Base-by-base conservation (phyloP, 2,113 vertebrate species). In the Nanorana parkeri region DNA sequence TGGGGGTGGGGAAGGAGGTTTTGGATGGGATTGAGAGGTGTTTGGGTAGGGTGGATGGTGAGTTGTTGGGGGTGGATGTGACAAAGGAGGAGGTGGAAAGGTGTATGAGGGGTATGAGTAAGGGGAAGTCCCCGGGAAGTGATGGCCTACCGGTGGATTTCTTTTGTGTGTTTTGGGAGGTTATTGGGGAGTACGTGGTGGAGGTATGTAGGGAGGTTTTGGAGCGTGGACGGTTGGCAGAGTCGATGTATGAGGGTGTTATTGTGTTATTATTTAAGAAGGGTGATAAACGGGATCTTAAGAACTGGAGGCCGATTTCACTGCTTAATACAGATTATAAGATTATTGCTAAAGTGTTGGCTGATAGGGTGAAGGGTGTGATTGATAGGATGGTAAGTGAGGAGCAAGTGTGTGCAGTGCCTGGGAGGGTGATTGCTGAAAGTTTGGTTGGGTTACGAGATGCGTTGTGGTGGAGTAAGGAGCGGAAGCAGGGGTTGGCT, bases 61-160 rank as follows among this genome's bases (percentile, higher is more conserved):
- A 13, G 0, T 16, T 3, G 4, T 51, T 77, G 4, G 2, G 3
- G 24, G 10, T 16, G 5, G 58, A 47, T 0, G 8, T 77, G 1
- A 8, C 4, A 7, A 10, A 10, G 11, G 5, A 17, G 0, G 74
- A 47, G 4, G n/a, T 77, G 0, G 7, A n/a, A 11, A 20, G 13
- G 1, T 2, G 3, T 0, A 21, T 54, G 23, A 21, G 1, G 1
- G 26, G 24, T 29, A 28, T 28, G 11, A 28, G 3, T 0, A 19
- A 11, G 1, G 23, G 23, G 6, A 63, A 78, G 16, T 66, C 61
- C 1, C 75, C 75, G 16, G 75, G 63, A 1, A 55, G 23, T 3
- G 75, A 78, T 78, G 75, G 75, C 1, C 10, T 78, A 1, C 47
- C 76, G 0, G 16, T 29, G 3, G 76, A 78, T 13, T 78, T 78